Evolutionary conservation across 2,888 invertebrate species (phyloP), one percentile per base, ranked within the genome.

Genomic region (Drosophila vallismaia): DNA sequence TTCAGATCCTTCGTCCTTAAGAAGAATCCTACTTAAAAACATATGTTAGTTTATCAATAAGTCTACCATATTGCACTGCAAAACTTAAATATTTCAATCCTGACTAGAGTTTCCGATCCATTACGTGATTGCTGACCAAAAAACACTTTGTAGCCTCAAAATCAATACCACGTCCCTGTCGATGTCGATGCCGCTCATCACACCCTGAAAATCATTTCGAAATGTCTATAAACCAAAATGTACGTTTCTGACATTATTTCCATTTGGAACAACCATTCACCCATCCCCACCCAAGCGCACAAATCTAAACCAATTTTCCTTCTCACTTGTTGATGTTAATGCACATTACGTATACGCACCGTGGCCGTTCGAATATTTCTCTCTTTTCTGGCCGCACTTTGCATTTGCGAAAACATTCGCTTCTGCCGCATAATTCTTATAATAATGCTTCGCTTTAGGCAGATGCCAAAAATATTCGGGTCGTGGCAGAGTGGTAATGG

Each of bases 251-350:
- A 67, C 72, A 72, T 46, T 55, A 14, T 59, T 67, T 56, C 72
- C 67, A 56, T 51, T 67, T 36, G 57, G 57, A 68, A 33, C 14
- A 19, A 19, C 19, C 19, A 19, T 19, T 2, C 14, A 19, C 19
- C 19, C 19, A 19, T 2, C 19, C 14, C 19, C 19, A 59, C 33
- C 31, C 24, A 19, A 42, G 8, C 5, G 14, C n/a, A 12, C 44
- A 31, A 38, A 49, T 58, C 53, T 31, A 14, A 14, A 26, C 50
- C 24, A 38, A 29, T 52, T 40, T 56, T 12, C 38, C 46, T n/a
- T 58, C 68, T 36, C 75, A 80, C 72, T 84, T 80, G 81, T 78
- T 76, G 80, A 69, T 75, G 71, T 54, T 53, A 57, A 56, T 77
- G 62, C 71, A 77, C 42, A 33, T 33, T 33, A 9, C 3, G 33